A percentile compares a stretch with the other conserved stretches of the same genome.
Conservation (phyloP, 2,888 invertebrate species). For the Drosophila meridionalis region DNA sequence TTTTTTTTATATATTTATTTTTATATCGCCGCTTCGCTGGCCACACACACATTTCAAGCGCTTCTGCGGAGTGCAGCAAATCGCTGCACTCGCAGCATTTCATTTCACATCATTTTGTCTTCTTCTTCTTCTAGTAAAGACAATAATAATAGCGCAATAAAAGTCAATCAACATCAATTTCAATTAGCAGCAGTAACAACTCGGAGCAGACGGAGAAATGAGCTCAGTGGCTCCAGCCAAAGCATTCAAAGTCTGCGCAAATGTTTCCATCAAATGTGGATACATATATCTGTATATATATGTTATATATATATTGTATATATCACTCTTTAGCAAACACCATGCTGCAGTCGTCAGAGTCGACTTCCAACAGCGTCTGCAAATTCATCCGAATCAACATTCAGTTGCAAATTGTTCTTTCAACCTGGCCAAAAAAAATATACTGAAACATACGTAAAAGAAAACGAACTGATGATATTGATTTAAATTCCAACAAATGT, state of each 20-base stretch:
- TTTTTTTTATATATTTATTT: background rate
- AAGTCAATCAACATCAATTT: constrained; percentile 80
- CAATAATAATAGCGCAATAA: constrained; percentile 63
- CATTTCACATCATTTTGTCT: too few relatives aligned
- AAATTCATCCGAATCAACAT: constrained; percentile 53
- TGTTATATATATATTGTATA: background rate
- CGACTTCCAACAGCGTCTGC: constrained; percentile 13
- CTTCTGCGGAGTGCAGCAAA: constrained; percentile 58
- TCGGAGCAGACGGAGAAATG: background rate
- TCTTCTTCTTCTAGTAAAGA: constrained; percentile 20
- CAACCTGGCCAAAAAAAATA: constrained; percentile 4
- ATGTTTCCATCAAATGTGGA: background rate
- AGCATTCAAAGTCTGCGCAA: background rate
- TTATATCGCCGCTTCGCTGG: constrained; percentile 31
- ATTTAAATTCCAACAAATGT: constrained; percentile 20
- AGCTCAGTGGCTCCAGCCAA: background rate
- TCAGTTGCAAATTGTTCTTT: constrained; percentile 14
- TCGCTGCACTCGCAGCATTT: constrained; percentile 37
- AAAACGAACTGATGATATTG: constrained; percentile 22
- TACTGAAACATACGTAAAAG: background rate
- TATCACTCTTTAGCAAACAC: constrained; percentile 34
- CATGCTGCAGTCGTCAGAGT: constrained; percentile 12
- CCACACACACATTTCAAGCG: constrained; percentile 46
- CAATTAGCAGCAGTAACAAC: constrained; percentile 52
- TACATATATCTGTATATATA: background rate